Evolutionary conservation across 2,888 invertebrate species (phyloP).

Genomic region (Sesia apiformis): DNA sequence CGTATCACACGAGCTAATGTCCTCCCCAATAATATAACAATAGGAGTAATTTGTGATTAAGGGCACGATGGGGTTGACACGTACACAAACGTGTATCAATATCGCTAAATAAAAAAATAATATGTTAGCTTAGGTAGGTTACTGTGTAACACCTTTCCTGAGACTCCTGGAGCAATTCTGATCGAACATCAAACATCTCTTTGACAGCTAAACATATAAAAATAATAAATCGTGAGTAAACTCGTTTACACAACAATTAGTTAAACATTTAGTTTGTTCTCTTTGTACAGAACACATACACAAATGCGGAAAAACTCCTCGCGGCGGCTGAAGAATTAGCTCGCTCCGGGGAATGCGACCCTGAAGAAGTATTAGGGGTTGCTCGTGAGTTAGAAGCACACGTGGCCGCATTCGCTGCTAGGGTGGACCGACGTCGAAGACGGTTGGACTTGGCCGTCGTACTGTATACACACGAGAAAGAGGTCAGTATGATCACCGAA

Average conservation of each 20-base stretch:
- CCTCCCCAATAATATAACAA: too few relatives aligned
- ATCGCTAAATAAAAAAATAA: too few relatives aligned
- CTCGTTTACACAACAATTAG: background rate
- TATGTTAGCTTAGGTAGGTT: too few relatives aligned
- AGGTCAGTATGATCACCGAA: conserved; percentile 65
- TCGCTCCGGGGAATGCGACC: conserved; percentile 96
- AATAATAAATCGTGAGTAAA: background rate
- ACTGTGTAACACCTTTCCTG: too few relatives aligned
- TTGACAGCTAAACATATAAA: background rate
- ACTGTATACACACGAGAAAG: conserved; percentile 97
- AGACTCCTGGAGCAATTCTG: too few relatives aligned
- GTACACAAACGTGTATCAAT: too few relatives aligned
- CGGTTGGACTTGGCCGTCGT: conserved; percentile 94
- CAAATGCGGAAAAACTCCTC: conserved; percentile 96
- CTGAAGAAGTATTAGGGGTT: conserved; percentile 95
- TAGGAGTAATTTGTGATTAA: too few relatives aligned
- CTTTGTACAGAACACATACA: conserved; percentile 90
- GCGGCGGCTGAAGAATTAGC: conserved; percentile 97
- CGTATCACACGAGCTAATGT: too few relatives aligned
- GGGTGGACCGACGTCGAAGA: conserved; percentile 92
- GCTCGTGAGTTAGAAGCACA: conserved; percentile 95
- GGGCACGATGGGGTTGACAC: too few relatives aligned
- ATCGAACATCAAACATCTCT: background rate
- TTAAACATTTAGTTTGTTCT: background rate
- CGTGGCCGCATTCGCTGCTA: conserved; percentile 93